Evolutionary conservation across 2,797 vertebrate genomes (phyloP).

Genomic region (Centroberyx gerrardi): DNA sequence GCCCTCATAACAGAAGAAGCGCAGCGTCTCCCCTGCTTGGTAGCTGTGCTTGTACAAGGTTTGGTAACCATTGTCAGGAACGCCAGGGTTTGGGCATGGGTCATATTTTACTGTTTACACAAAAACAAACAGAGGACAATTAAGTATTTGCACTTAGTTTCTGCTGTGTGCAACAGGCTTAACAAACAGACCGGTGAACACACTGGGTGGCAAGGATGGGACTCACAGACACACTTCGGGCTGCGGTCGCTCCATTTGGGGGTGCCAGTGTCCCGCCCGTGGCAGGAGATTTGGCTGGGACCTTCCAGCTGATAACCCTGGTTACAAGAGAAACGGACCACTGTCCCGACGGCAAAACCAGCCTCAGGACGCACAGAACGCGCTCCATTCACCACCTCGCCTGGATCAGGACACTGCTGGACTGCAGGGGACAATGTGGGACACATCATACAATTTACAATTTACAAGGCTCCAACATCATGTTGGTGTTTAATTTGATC

Average conservation of each 20-base stretch:
- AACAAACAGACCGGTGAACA: background rate
- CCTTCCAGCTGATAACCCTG: conserved; percentile 94
- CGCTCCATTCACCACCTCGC: conserved; percentile 92
- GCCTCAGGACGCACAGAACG: conserved; percentile 89
- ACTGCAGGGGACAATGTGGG: conserved; percentile 76
- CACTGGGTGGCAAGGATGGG: background rate
- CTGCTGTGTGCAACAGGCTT: background rate
- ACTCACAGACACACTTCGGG: conserved; percentile 96
- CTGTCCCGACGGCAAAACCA: conserved; percentile 91
- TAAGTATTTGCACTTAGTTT: background rate
- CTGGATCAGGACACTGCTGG: conserved; percentile 93
- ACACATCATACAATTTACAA: background rate
- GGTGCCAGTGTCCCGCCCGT: conserved; percentile 91
- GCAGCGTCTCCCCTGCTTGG: conserved; percentile 93
- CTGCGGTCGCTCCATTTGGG: conserved; percentile 96
- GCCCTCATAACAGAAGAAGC: conserved; percentile 96
- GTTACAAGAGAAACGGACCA: conserved; percentile 93
- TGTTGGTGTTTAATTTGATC: background rate
- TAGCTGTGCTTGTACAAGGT: conserved; percentile 95
- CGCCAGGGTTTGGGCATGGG: conserved; percentile 93
- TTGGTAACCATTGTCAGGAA: conserved; percentile 95
- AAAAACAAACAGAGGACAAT: conserved; percentile 10
- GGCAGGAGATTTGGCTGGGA: conserved; percentile 91
- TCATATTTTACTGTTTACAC: conserved; percentile 88
- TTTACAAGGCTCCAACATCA: no score